Evolutionary conservation across 2,797 vertebrate genomes (phyloP).

Genomic region (Eospalax fontanierii): DNA sequence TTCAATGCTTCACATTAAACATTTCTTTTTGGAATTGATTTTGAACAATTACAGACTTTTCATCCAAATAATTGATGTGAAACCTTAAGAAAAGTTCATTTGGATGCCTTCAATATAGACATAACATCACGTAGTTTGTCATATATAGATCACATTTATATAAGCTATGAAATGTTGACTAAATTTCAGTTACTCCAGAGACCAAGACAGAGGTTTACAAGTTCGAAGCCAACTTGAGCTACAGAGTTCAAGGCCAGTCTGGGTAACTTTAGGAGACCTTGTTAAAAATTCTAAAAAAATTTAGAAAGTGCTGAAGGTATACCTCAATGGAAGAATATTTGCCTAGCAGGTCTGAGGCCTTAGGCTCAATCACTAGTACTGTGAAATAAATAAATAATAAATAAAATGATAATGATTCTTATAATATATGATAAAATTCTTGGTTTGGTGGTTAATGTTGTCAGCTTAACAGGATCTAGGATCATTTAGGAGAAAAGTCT

Average conservation of each 20-base stretch:
- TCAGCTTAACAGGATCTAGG: background rate
- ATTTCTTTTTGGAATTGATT: background rate
- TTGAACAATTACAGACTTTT: background rate
- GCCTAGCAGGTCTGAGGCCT: background rate
- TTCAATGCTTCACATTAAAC: background rate
- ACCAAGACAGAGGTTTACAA: background rate
- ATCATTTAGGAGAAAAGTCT: background rate
- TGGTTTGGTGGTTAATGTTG: background rate
- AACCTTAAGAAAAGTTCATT: background rate
- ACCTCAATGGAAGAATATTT: background rate
- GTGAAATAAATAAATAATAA: background rate
- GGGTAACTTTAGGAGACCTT: too few species aligned
- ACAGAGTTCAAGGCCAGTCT: too few species aligned
- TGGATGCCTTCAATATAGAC: background rate
- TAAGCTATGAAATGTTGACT: background rate
- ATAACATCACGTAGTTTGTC: background rate
- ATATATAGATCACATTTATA: background rate
- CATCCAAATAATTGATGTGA: background rate
- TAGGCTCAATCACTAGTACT: background rate
- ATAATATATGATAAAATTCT: background rate
- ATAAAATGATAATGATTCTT: background rate
- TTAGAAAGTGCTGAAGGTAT: background rate
- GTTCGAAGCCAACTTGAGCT: background rate
- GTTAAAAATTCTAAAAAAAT: background rate
- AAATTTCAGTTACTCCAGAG: background rate